Evolutionary conservation across 2,797 vertebrate species (phyloP), one percentile per base, ranked within the genome.

Genomic region (Heteromormyrus szaboi): DNA sequence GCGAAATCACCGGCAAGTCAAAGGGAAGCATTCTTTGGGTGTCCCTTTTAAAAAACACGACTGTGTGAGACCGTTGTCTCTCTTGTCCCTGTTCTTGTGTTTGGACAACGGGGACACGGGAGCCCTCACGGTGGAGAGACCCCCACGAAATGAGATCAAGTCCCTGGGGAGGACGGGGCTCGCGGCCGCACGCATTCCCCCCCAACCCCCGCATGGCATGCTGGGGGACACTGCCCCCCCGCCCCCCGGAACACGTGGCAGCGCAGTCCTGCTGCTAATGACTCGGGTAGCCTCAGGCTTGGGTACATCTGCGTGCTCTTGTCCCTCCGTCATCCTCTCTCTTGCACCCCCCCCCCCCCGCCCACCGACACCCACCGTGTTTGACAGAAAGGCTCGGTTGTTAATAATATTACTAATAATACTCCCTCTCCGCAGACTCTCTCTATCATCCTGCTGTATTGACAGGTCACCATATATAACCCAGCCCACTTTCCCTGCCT

Each of bases 121-220:
- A 29, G 19, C 14, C 12, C 22, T 65, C 41, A 4, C 2, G 56
- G 54, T 56, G 41, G 56, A 9, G 59, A 12, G 56, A 87, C 56
- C 86, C 85, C 41, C 54, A 48, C 1, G 41, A 87, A 87, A 87
- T 87, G 56, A 87, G 86, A 68, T 87, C 86, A 87, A 1, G 37
- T 65, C 86, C 59, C 56, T 7, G 11, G 86, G 48, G 86, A 87
- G 68, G 86, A 87, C 12, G n/a, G 51, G 86, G 56, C 86, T 56
- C 56, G 2, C 5, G 86, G 25, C 41, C n/a, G 12, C 56, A 3
- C 41, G 33, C 17, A 19, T 8, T 33, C 51, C 8, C 84, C 54
- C 56, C 56, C n/a, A 22, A 25, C 37, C 37, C 56, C 54, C 19
- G 37, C 56, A 25, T 17, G 54, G 86, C 37, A 87, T 65, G 19